Evolutionary conservation across 2,888 invertebrate genomes (phyloP), one percentile per base, ranked within the genome.

Genomic region (Sarcophaga variegata): DNA sequence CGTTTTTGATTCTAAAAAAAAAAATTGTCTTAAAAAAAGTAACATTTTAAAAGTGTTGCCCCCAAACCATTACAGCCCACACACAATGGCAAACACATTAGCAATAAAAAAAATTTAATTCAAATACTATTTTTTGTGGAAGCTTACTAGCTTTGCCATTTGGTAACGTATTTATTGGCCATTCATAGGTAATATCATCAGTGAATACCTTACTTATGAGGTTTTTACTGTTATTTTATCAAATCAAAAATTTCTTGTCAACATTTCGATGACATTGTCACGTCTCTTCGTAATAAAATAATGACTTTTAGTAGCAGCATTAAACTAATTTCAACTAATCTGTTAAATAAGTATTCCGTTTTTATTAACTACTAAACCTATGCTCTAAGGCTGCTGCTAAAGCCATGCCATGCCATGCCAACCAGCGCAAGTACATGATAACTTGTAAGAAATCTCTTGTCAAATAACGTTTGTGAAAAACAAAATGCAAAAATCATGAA

Each of bases 311-410:
- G 74, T 69, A 59, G 74, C 37, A 59, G 59, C 83, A 70, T 83
- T 74, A 64, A 60, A 76, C 77, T 86, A 83, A 83, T 81, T 86
- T 83, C 12, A 54, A 66, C 83, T 87, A 83, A 87, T 87, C 75
- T 75, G 66, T 83, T 81, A 81, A 87, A 87, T 70, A 87, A 81
- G 76, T 87, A 71, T 81, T 71, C 75, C 69, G 49, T 78, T 84
- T 75, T 84, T 87, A 87, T 81, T 78, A 83, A 81, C 86, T 86
- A 83, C 69, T 54, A 81, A 87, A 86, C 81, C 86, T 66, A 66
- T 60, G 78, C n/a, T 49, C n/a, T 49, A 14, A 54, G 54, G 54
- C 54, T 54, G 12, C 12, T 17, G 17, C 17, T 54, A 54, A 14
- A 54, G 54, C 54, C 4, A 11, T 49, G 49, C 49, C 49, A 74